Conservation (phyloP, 2,113 vertebrate genomes). For the Chunga burmeisteri region DNA sequence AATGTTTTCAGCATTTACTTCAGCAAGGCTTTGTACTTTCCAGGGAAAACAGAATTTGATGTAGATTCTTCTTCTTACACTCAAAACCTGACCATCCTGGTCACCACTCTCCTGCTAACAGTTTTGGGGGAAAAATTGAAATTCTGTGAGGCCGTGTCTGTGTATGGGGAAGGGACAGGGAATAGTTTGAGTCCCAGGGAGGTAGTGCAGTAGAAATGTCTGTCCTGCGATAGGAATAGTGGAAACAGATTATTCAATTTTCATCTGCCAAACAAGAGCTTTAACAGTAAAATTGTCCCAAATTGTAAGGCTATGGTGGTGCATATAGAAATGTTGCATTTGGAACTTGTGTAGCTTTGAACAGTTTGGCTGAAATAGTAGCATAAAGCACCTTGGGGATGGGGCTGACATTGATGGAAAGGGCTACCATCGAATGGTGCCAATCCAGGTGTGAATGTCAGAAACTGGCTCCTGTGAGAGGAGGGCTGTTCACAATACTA, state of each 20-base stretch:
- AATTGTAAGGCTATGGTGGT: not conserved
- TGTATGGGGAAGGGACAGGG: not conserved
- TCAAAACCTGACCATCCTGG: not conserved
- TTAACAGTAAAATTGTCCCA: not conserved
- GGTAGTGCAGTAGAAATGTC: not conserved
- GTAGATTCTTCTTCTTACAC: not conserved
- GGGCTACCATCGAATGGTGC: not conserved
- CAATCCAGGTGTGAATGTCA: not conserved
- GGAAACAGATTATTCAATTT: not conserved
- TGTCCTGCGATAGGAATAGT: not conserved
- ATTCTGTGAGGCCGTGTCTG: not conserved
- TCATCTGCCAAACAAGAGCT: not conserved
- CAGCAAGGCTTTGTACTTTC: not conserved
- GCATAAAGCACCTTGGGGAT: not conserved
- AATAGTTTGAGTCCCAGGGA: not conserved
- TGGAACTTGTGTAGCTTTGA: not conserved
- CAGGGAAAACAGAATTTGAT: not conserved
- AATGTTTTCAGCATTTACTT: not conserved
- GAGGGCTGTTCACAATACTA: not conserved
- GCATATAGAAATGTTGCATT: not conserved
- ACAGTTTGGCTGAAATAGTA: not conserved
- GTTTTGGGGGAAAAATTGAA: not conserved
- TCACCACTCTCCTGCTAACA: not conserved
- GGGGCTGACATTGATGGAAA: not conserved
- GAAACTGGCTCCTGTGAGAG: not conserved